Evolutionary conservation across 1,140 invertebrate species (phyloP), one percentile per base, ranked within the genome.

Genomic region (Samia ricini): DNA sequence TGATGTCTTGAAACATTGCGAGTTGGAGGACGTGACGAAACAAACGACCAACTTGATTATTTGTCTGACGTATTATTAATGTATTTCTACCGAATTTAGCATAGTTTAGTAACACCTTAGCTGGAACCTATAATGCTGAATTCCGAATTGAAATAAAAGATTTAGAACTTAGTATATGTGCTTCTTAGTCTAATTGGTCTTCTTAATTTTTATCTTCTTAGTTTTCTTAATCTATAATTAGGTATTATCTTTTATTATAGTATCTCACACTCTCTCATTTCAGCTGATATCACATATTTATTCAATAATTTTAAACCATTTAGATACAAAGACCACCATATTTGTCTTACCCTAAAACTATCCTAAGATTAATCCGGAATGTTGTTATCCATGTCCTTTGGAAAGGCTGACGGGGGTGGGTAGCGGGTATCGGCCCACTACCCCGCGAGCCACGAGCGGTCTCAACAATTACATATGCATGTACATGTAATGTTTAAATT

Each of bases 281-380:
- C 7, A 10, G 4, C 1, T 42, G 10, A 15, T 3, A 15, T 49
- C 54, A 59, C 60, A 61, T 59, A 66, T 71, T 76, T 70, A 76
- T 76, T 74, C 69, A 74, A 74, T 73, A 76, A 72, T 76, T 74
- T 70, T 65, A 71, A 59, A 68, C 62, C 67, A 58, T 76, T 76
- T 74, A 74, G 33, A 65, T 64, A 54, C 33, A 19, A 15, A 51
- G 56, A 23, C 61, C 51, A 61, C 64, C 68, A 74, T 76, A 76
- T 74, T 76, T 76, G 74, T 76, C 71, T 74, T 74, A 67, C 56
- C 64, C 66, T 61, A 64, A 72, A 75, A 69, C 74, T 64, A 63
- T 63, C 58, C 63, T 69, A 66, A 66, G 69, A 71, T 76, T 76
- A 76, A 76, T 74, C 66, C 71, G 55, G 66, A 76, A 67, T 73